phyloP scores from a whole-genome alignment of 1,140 invertebrate species.

The Drosophila saltans region DNA sequence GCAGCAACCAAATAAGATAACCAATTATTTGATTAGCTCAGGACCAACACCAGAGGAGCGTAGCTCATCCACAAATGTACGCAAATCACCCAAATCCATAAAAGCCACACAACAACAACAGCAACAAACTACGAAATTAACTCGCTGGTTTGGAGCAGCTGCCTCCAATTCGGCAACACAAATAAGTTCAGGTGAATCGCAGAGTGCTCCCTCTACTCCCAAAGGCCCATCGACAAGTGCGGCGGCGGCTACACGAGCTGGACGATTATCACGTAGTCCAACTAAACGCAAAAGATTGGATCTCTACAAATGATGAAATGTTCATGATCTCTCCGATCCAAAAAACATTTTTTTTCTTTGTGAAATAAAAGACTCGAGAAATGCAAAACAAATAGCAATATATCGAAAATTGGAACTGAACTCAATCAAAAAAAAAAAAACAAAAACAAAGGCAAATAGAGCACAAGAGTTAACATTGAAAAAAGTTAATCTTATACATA shows the following conservation, averaged over 20 bases:
- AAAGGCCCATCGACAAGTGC: conserved; percentile 41
- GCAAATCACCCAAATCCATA: conserved; percentile 66
- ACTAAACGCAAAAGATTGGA: conserved; percentile 62
- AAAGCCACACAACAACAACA: conserved; percentile 55
- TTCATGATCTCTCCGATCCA: conserved; percentile 4
- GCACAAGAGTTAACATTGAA: background rate
- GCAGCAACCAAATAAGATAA: conserved; percentile 75
- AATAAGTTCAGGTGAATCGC: conserved; percentile 42
- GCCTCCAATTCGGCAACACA: conserved; percentile 17
- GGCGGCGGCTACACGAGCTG: conserved; percentile 40
- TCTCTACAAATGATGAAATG: conserved; percentile 48
- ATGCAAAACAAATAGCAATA: conserved; percentile 39
- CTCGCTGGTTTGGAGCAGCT: conserved; percentile 71
- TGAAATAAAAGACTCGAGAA: conserved; percentile 38
- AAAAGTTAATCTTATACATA: background rate
- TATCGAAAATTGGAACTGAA: conserved; percentile 19
- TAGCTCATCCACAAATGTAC: conserved; percentile 27
- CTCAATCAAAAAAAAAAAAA: background rate
- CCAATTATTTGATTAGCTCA: conserved; percentile 72
- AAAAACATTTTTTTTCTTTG: too few species aligned
- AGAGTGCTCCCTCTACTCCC: conserved; percentile 54
- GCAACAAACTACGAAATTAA: conserved; percentile 62
- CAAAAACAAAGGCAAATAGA: background rate
- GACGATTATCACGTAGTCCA: conserved; percentile 42
- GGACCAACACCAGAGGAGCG: conserved; percentile 45